These are phyloP conservation scores for Pipistrellus kuhlii DNA, from an alignment of 2,797 vertebrate genomes.

Conservation along the genomic window DNA sequence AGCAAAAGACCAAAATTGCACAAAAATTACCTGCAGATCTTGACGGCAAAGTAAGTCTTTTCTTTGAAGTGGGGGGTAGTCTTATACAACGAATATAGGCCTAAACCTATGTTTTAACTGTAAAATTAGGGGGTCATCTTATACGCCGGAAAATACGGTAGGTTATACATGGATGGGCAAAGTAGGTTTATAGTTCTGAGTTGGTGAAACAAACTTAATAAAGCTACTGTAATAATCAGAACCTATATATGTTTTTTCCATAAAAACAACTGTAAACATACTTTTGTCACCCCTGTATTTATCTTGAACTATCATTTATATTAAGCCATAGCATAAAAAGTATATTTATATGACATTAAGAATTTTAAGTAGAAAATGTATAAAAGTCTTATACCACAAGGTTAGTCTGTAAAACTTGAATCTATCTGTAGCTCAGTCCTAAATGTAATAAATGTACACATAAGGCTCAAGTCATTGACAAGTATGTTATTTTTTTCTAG, in stretches of 20 bases:
- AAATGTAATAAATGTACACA: slow-evolving; percentile 7
- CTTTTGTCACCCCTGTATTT: not conserved
- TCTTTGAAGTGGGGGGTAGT: too few relatives aligned
- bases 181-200: not conserved
- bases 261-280: not conserved
- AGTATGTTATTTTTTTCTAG: not conserved
- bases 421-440: not conserved
- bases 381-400: not conserved
- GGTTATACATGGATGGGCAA: not conserved
- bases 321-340: not conserved
- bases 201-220: not conserved
- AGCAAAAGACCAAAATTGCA: too few relatives aligned
- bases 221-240: not conserved
- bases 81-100: too few relatives aligned
- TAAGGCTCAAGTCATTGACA: not conserved
- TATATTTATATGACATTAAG: not conserved
- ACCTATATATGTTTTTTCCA: not conserved
- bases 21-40: too few relatives aligned
- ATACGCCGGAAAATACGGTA: too few relatives aligned
- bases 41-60: too few relatives aligned
- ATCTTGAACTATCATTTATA: not conserved
- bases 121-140: too few relatives aligned
- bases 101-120: too few relatives aligned
- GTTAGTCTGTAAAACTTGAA: not conserved
- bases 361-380: slow-evolving; percentile 36